Base-by-base conservation (phyloP, 2,797 vertebrate genomes). In the Epinephelus awoara region DNA sequence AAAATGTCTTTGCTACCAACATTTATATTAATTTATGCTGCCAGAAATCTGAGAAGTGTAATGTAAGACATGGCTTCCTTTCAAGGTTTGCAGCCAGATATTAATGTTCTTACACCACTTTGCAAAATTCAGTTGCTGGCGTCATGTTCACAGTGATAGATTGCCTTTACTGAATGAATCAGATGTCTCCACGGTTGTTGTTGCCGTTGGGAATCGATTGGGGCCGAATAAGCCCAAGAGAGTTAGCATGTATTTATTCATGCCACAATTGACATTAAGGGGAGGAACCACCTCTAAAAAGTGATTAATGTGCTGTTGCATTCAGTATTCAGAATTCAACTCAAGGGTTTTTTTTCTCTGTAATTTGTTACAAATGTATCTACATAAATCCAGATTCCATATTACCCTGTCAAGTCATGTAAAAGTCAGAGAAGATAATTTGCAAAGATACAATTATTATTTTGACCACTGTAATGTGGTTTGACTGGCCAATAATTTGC, bases 151-250 rank as follows among this genome's bases (percentile, higher is more conserved):
- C 50, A 6, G 40, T 76, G 75, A 84, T 73, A 50, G 57, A 75
- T 84, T 27, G 69, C 67, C 27, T 47, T 69, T 40, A 49, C 56
- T 55, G 57, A 77, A 70, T 27, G 52, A 77, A 71, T 74, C 67
- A 62, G 50, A 74, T 54, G 42, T 63, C 50, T 68, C 55, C 25
- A 34, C 27, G 15, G 42, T 44, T 14, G 61, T 59, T 61, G 42
- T 42, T 57, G 66, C 47, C 17, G 18, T 72, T 80, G 63, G 42
- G 47, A 57, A 82, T 77, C 25, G 56, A 77, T 69, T 46, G 15
- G 11, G n/a, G 17, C 47, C 49, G 76, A 73, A 66, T 66, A 56
- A 70, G 34, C 68, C 21, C 23, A 7, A 51, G 52, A 65, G 49
- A 55, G 65, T 76, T 67, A 61, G 55, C 52, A 34, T 59, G 70